Evolutionary conservation across 2,888 invertebrate genomes (phyloP).

Genomic region (Dryadula phaetusa): DNA sequence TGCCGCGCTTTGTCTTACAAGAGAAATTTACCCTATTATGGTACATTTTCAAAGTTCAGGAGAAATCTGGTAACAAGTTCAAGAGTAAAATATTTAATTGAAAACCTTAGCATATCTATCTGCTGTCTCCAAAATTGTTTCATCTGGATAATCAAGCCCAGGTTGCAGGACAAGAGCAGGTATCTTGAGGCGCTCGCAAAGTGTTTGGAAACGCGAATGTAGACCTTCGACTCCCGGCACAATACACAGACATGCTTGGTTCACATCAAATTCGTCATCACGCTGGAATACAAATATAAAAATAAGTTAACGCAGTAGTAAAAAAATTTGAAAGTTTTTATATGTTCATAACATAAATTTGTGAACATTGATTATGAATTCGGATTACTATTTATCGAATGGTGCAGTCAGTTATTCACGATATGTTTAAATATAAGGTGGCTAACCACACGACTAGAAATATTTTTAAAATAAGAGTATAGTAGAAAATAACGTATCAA

Average conservation of each 20-base stretch:
- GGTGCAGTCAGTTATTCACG: no score
- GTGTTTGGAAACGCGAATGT: conserved; percentile 52
- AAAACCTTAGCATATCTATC: conserved; percentile 55
- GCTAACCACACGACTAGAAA: no score
- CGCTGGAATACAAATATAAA: conserved; percentile 49
- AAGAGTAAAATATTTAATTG: background rate
- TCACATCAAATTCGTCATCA: conserved; percentile 57
- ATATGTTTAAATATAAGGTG: no score
- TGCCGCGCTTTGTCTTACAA: no score
- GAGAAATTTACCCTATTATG: no score
- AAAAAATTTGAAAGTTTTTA: no score
- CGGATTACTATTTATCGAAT: no score
- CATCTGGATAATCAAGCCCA: conserved; percentile 53
- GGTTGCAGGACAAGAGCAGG: conserved; percentile 60
- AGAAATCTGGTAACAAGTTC: background rate
- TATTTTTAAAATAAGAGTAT: no score
- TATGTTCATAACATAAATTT: no score
- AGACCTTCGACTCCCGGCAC: conserved; percentile 64
- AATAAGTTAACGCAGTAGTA: no score
- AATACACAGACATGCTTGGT: conserved; percentile 55
- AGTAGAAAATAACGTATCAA: no score
- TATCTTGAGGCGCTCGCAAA: conserved; percentile 61
- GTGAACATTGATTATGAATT: no score
- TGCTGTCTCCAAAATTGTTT: conserved; percentile 56
- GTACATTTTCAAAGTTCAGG: background rate